Conservation (phyloP, 2,797 vertebrate species). For the Lacerta bilineata region DNA sequence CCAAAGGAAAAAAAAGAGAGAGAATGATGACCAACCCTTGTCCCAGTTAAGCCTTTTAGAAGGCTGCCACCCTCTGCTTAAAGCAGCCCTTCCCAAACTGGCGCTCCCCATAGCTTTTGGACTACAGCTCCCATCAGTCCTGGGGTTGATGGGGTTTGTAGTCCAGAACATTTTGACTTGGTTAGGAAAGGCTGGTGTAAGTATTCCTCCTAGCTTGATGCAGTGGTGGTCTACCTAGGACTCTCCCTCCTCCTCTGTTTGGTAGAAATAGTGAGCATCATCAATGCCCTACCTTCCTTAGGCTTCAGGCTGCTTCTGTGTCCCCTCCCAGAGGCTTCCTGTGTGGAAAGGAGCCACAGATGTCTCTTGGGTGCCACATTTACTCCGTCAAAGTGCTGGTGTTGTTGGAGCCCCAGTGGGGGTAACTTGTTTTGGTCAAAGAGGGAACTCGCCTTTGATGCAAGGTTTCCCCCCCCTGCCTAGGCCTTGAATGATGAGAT, state of each 20-base stretch:
- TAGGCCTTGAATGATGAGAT: constrained; percentile 97
- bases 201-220: background rate
- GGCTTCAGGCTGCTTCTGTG: background rate
- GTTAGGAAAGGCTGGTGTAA: too few relatives aligned
- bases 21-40: too few relatives aligned
- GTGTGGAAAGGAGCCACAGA: background rate
- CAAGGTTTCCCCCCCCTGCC: constrained; percentile 21
- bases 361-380: background rate
- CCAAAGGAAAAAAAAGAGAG: background rate
- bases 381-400: background rate
- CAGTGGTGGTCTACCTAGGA: background rate
- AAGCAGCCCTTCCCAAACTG: too few relatives aligned
- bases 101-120: too few relatives aligned
- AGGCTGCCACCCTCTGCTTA: background rate
- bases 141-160: too few relatives aligned
- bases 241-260: too few relatives aligned
- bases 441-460: constrained; percentile 38
- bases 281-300: background rate
- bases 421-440: background rate
- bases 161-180: too few relatives aligned
- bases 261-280: too few relatives aligned
- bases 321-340: background rate
- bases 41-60: background rate
- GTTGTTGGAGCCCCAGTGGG: background rate
- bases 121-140: too few relatives aligned